Evolutionary conservation across 2,888 invertebrate species (phyloP).

Genomic region (Cryptocheilus praepositus): DNA sequence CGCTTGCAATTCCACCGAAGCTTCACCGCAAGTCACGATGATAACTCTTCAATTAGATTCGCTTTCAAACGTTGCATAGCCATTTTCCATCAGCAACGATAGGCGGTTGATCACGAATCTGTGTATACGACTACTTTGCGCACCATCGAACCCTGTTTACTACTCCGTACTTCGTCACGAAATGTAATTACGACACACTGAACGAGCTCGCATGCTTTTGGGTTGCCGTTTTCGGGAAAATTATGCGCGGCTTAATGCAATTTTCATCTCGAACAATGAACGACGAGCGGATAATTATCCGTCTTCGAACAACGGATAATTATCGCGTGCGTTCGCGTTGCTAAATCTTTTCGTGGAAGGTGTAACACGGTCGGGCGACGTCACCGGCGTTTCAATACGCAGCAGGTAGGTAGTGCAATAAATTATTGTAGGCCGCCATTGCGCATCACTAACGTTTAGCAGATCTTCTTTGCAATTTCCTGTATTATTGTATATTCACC

Average conservation of each 20-base stretch:
- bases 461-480: no score
- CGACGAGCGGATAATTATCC: conserved; percentile 2
- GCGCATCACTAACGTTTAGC: no score
- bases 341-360: no score
- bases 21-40: no score
- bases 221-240: conserved; percentile 1
- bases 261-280: background rate
- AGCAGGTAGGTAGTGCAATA: conserved; percentile 8
- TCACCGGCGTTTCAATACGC: no score
- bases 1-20: no score
- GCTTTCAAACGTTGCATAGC: background rate
- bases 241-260: background rate
- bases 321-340: no score
- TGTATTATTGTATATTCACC: no score
- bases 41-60: background rate
- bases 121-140: no score
- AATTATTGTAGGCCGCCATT: background rate
- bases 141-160: no score
- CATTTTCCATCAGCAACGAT: background rate
- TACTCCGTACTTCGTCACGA: conserved; percentile 37
- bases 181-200: conserved; percentile 43
- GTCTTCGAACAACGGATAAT: conserved; percentile 1
- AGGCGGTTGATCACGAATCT: conserved; percentile 17
- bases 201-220: conserved; percentile 17
- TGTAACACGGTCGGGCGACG: no score